phyloP scores from a whole-genome alignment of 2,113 vertebrate genomes.

The Seriola dumerili region DNA sequence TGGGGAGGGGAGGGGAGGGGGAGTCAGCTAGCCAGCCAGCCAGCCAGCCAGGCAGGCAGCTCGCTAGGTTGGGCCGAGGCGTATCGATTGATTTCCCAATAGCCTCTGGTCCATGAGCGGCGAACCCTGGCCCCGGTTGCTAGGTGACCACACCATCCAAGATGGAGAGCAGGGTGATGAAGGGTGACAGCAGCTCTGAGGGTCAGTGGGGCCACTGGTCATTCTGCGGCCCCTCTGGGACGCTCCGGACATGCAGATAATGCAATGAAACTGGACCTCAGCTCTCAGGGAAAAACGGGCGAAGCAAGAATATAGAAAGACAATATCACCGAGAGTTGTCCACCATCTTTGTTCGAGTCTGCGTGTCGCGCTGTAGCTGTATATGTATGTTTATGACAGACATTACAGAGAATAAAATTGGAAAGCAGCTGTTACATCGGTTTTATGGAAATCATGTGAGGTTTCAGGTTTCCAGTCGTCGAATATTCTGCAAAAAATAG shows the following conservation, averaged over 20 bases:
- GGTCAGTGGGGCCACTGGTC: slow-evolving; percentile 85
- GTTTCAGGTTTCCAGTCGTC: slow-evolving; percentile 28
- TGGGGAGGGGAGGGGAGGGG: slow-evolving; percentile 12
- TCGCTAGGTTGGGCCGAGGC: slow-evolving; percentile 80
- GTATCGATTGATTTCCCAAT: slow-evolving; percentile 87
- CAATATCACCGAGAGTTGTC: slow-evolving; percentile 15
- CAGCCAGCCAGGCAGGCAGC: slow-evolving; percentile 75
- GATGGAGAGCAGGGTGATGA: slow-evolving; percentile 87
- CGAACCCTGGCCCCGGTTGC: slow-evolving; percentile 88
- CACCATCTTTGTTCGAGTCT: slow-evolving; percentile 56
- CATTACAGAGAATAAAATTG: slow-evolving; percentile 39
- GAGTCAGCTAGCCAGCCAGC: slow-evolving; percentile 47
- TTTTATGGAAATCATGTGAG: slow-evolving; percentile 46
- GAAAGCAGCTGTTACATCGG: slow-evolving; percentile 27
- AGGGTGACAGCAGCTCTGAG: slow-evolving; percentile 84
- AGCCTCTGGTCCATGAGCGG: slow-evolving; percentile 87
- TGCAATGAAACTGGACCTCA: slow-evolving; percentile 77
- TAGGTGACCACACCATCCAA: slow-evolving; percentile 89
- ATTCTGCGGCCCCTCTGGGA: slow-evolving; percentile 83
- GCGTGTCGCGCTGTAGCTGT: not conserved
- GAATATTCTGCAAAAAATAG: slow-evolving; percentile 33
- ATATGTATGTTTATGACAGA: slow-evolving; percentile 24
- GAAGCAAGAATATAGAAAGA: slow-evolving; percentile 46
- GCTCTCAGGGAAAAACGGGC: slow-evolving; percentile 34
- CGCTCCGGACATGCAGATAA: slow-evolving; percentile 79